phyloP scores from a whole-genome alignment of 2,113 vertebrate species.

The Larimichthys polyactis region DNA sequence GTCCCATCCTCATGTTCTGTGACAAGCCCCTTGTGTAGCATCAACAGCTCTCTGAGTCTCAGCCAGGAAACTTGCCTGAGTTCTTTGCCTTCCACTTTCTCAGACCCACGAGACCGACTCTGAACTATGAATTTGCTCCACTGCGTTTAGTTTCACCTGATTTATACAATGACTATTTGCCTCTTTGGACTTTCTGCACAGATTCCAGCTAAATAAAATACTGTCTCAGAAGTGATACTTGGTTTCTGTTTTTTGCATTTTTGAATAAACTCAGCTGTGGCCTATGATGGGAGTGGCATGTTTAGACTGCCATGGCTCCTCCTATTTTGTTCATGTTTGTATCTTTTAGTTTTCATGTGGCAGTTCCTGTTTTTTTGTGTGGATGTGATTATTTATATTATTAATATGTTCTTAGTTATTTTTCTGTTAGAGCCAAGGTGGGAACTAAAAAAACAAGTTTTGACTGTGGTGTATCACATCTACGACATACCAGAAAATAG shows the following conservation, averaged over 20 bases:
- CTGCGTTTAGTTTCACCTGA: background rate
- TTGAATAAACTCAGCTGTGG: background rate
- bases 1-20: conserved; percentile 7
- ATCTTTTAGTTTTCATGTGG: background rate
- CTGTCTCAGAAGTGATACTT: background rate
- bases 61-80: conserved; percentile 34
- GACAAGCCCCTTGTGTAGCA: conserved; percentile 17
- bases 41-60: conserved; percentile 20
- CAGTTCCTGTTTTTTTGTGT: background rate
- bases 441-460: background rate
- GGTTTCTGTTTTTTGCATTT: background rate
- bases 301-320: background rate
- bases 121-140: background rate
- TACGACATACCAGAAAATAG: background rate
- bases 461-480: background rate
- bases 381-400: background rate
- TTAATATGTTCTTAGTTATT: background rate
- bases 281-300: conserved; percentile 1
- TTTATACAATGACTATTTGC: background rate
- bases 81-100: background rate
- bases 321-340: background rate
- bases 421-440: background rate
- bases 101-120: background rate
- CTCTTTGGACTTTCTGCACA: background rate
- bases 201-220: background rate